Conservation (phyloP, 92 coral and sea anemone genomes). For the Porites cylindrica region DNA sequence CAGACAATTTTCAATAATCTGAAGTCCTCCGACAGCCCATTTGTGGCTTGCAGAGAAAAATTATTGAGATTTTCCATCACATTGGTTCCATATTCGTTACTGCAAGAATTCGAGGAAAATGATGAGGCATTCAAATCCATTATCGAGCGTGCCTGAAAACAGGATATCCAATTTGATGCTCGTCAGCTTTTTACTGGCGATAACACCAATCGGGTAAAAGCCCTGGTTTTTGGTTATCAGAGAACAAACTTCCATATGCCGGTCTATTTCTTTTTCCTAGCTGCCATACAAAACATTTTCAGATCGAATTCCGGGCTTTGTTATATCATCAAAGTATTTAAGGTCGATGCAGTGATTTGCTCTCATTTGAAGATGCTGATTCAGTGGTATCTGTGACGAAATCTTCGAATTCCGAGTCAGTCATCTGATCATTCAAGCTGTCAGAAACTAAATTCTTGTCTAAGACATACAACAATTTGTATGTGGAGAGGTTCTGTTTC, state of each 20-base stretch:
- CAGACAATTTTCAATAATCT: conserved; percentile 63
- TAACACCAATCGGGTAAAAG: background rate
- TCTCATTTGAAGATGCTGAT: background rate
- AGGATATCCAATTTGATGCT: background rate
- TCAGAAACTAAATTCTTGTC: background rate
- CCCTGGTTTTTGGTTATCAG: background rate
- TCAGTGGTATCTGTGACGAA: background rate
- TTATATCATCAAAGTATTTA: background rate
- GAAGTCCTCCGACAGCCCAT: conserved; percentile 40
- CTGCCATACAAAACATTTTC: background rate
- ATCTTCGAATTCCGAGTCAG: background rate
- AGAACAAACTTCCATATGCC: no score
- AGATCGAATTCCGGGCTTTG: background rate
- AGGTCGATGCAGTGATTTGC: background rate
- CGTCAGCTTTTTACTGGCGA: no score
- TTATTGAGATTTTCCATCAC: background rate
- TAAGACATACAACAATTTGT: no score
- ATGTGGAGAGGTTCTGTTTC: no score
- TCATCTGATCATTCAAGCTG: background rate
- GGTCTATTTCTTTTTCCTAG: no score
- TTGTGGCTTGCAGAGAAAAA: background rate
- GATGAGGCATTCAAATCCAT: background rate
- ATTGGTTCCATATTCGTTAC: background rate
- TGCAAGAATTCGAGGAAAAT: background rate
- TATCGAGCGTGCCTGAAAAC: background rate